Percentiles rank a stretch among this genome's conserved stretches.
phyloP scores from a whole-genome alignment of 2,797 vertebrate genomes.

The Carapus acus region DNA sequence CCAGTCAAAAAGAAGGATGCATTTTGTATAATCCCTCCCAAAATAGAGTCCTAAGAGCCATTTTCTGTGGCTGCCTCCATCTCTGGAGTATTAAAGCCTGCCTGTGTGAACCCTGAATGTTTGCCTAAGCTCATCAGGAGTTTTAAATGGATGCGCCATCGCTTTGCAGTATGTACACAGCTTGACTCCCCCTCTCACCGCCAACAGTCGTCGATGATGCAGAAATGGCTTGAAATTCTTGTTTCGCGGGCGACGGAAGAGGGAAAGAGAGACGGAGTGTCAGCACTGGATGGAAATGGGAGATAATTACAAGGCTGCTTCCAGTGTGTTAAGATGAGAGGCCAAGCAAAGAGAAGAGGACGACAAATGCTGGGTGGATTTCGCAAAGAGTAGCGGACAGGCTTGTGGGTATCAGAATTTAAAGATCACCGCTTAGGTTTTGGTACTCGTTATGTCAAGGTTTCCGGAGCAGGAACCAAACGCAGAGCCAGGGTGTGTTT shows the following conservation, averaged over 20 bases:
- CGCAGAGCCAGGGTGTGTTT: too few relatives aligned
- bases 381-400: background rate
- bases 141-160: constrained; percentile 30
- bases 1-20: constrained; percentile 35
- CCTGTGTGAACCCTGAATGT: constrained; percentile 34
- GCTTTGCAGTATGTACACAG: constrained; percentile 7
- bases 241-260: constrained; percentile 19
- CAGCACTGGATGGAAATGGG: constrained; percentile 36
- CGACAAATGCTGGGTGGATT: background rate
- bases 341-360: background rate
- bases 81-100: constrained; percentile 22
- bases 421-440: too few relatives aligned
- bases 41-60: constrained; percentile 36
- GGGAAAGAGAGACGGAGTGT: constrained; percentile 21
- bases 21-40: constrained; percentile 55
- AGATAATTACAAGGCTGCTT: constrained; percentile 41
- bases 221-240: constrained; percentile 17
- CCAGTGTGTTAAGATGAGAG: constrained; percentile 15
- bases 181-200: constrained; percentile 20
- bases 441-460: too few relatives aligned
- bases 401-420: too few relatives aligned
- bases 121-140: constrained; percentile 38
- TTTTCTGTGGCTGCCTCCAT: constrained; percentile 15
- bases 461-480: too few relatives aligned
- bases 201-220: constrained; percentile 22